Evolutionary conservation across 2,888 invertebrate genomes (phyloP).

Genomic region (Odontocolon sp.): DNA sequence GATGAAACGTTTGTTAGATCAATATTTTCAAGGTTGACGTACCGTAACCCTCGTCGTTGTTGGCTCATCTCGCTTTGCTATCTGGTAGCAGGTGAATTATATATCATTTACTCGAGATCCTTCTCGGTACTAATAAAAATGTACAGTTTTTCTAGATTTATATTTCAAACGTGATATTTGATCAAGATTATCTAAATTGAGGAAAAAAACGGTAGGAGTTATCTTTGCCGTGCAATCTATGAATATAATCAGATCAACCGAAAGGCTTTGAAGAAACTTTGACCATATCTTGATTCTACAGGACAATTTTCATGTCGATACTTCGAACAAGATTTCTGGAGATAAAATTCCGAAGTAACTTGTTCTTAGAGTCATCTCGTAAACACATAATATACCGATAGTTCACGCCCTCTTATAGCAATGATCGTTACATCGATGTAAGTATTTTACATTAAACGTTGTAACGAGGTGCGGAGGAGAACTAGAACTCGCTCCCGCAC

Average conservation of each 20-base stretch:
- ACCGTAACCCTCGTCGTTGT: slow-evolving; percentile 49
- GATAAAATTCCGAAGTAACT: slow-evolving; percentile 4
- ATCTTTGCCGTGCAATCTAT: slow-evolving; percentile 15
- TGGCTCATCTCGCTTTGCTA: slow-evolving; percentile 40
- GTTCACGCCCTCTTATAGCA: slow-evolving; percentile 35
- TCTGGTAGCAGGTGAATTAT: slow-evolving; percentile 59
- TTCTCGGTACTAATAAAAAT: slow-evolving; percentile 7
- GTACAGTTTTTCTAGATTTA: slow-evolving; percentile 2
- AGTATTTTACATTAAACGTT: slow-evolving; percentile 10
- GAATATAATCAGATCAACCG: slow-evolving; percentile 5
- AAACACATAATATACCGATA: slow-evolving; percentile 38
- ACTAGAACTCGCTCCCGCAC: slow-evolving; percentile 53
- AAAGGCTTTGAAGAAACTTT: background rate
- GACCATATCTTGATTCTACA: too few species aligned
- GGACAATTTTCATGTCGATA: background rate
- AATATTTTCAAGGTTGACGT: slow-evolving; percentile 59
- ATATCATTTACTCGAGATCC: slow-evolving; percentile 55
- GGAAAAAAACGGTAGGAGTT: background rate
- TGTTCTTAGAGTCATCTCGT: slow-evolving; percentile 19
- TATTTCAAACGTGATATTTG: slow-evolving; percentile 31
- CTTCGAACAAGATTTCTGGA: slow-evolving; percentile 8
- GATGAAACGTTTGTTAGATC: slow-evolving; percentile 61
- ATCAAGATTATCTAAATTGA: slow-evolving; percentile 32
- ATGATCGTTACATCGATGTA: slow-evolving; percentile 1
- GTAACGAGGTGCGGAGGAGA: slow-evolving; percentile 64